Evolutionary conservation across 2,888 invertebrate species (phyloP), one percentile per base, ranked within the genome.

Genomic region (Drosophila vallismaia): DNA sequence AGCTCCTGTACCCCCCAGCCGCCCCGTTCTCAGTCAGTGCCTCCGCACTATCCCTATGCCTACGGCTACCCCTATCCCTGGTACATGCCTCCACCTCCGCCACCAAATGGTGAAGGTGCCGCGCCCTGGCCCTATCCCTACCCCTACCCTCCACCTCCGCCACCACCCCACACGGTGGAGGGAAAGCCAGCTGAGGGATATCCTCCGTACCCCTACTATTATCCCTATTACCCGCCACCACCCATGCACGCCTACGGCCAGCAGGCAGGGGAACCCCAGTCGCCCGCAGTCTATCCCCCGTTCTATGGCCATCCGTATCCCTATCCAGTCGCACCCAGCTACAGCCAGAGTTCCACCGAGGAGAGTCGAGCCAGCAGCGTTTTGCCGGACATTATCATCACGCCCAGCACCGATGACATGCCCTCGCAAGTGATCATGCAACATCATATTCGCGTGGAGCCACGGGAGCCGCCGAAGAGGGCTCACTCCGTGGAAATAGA

Each of bases 381-480:
- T 0, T 68, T 90, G 9, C 91, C 91, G 33, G 89, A 90, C 68
- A 92, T 91, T 38, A 91, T 91, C 29, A 90, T 91, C 28, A 91
- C 90, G 0, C 90, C 89, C 24, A 90, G 89, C 74, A 86, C 88
- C 33, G 90, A 92, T 73, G 90, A 91, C 60, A 55, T 81, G 60
- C 88, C 90, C 45, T 89, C 90, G 2, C 78, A 89, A 72, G 79
- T 88, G 4, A 77, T 88, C 51, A 75, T 87, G 74, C 74, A 88
- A 31, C 88, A 86, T 40, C 86, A 89, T 51, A 86, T 88, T 45
- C 89, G 79, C 26, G 68, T 86, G 3, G 88, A 87, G 52, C 77
- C 84, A 6, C 74, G 82, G 2, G 77, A 88, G 26, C 60, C 75
- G 0, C 69, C 80, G 0, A 79, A 86, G 55, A 77, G 86, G 1